These are phyloP conservation scores for Melinaea menophilus DNA, from an alignment of 2,888 invertebrate species.

Conservation along the genomic window DNA sequence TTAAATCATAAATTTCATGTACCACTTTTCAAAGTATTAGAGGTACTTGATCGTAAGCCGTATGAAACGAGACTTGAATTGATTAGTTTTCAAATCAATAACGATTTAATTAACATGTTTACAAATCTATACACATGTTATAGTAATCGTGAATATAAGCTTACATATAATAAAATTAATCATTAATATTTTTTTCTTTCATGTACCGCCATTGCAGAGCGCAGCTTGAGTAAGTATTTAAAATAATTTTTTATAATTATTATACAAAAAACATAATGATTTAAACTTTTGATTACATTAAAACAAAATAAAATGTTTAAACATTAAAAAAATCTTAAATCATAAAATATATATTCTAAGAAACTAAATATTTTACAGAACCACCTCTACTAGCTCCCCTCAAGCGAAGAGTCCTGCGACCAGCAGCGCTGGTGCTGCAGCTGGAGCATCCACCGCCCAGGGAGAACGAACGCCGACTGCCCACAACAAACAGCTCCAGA, in stretches of 20 bases:
- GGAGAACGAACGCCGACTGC: constrained; percentile 79
- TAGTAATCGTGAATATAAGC: no score
- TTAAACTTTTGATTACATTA: background rate
- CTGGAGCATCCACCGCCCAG: constrained; percentile 70
- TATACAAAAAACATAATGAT: background rate
- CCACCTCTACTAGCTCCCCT: constrained; percentile 83
- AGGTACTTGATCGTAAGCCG: no score
- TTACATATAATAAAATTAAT: constrained; percentile 18
- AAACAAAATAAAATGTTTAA: background rate
- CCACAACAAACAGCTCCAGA: constrained; percentile 85
- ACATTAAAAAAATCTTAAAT: background rate
- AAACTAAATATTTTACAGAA: constrained; percentile 65
- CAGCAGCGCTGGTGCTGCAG: constrained; percentile 78
- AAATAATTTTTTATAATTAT: background rate
- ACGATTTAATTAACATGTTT: no score
- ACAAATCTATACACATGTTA: no score
- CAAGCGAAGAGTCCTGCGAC: constrained; percentile 87
- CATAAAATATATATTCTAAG: background rate
- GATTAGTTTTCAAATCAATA: no score
- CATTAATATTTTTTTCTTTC: constrained; percentile 56
- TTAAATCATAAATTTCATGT: no score
- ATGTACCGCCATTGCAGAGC: constrained; percentile 74
- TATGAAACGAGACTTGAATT: no score
- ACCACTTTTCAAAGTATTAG: no score
- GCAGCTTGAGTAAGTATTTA: constrained; percentile 79